Conservation (phyloP, 2,113 vertebrate species). For the Callospermophilus lateralis region DNA sequence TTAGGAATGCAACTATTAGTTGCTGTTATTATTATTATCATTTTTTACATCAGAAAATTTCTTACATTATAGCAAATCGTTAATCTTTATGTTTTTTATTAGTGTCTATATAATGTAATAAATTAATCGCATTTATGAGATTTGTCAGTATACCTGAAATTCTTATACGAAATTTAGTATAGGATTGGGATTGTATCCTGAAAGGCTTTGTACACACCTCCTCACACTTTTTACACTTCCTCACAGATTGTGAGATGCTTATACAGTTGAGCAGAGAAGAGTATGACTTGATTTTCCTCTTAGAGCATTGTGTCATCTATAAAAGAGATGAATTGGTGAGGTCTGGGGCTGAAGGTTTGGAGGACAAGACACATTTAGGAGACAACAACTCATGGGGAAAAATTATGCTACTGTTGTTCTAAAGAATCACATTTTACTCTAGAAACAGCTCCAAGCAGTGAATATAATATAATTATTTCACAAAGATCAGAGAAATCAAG, state of each 20-base stretch:
- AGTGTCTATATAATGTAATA: not conserved
- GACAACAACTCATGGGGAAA: not conserved
- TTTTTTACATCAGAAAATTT: constrained; percentile 5
- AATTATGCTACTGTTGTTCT: not conserved
- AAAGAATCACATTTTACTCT: constrained; percentile 6
- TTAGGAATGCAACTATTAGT: not conserved
- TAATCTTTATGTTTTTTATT: constrained; percentile 45
- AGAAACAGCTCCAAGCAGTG: not conserved
- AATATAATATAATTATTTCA: constrained; percentile 38
- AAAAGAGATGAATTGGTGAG: not conserved
- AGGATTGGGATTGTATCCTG: not conserved
- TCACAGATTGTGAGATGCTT: not conserved
- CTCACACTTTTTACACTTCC: not conserved
- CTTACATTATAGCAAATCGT: not conserved
- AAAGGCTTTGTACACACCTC: not conserved
- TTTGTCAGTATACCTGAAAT: not conserved
- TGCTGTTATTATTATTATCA: not conserved
- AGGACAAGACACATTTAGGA: not conserved
- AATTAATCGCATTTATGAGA: not conserved
- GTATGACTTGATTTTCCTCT: not conserved
- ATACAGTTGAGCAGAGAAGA: not conserved
- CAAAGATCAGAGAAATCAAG: constrained; percentile 46
- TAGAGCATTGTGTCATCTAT: not conserved
- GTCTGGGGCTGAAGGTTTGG: not conserved
- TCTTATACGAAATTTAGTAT: not conserved